Base-by-base conservation (phyloP, 2,888 invertebrate genomes). In the Gasteruption jaculator region DNA sequence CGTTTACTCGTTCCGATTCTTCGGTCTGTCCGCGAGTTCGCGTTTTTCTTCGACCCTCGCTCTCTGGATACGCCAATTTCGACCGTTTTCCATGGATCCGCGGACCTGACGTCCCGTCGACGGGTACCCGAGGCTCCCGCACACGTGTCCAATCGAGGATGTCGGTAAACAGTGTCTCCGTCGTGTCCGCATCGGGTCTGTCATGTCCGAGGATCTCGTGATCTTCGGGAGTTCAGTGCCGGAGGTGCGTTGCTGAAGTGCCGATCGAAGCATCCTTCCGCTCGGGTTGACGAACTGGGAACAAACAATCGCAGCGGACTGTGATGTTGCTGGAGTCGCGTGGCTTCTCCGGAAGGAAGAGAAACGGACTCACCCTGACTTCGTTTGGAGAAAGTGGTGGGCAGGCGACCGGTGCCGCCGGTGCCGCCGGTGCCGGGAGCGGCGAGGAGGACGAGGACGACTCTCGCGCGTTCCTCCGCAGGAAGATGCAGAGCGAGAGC, bases 361-460 rank as follows among this genome's bases (percentile, higher is more conserved):
- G 65, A 63, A 68, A 69, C 69, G 68, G 70, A 62, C 63, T 68
- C 64, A 69, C 68, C 59, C 65, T 67, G 65, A 64, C 64, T 60
- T 63, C 66, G 50, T 65, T 64, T 56, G 63, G 73, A 70, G 75
- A 74, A 73, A 74, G 76, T 71, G 56, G 63, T 33, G 65, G 61
- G 54, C 70, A 70, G 61, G 72, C 73, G 68, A 63, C 63, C 46
- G 66, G 65, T 46, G 71, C 69, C 45, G 49, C 53, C 50, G 57
- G 72, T 48, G 71, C 62, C 61, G 71, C 72, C 68, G 73, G 63
- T 49, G 57, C 54, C 46, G 54, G 57, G 44, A 54, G 70, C 71
- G 53, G 71, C 66, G 79, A 81, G 77, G 80, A 81, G 77, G 79
- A 81, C 74, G 78, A 77, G 71, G 76, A 79, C 56, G 79, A 78